Evolutionary conservation across 1,140 invertebrate species (phyloP), one percentile per base, ranked within the genome.

Genomic region (Potamilus streckersoni): DNA sequence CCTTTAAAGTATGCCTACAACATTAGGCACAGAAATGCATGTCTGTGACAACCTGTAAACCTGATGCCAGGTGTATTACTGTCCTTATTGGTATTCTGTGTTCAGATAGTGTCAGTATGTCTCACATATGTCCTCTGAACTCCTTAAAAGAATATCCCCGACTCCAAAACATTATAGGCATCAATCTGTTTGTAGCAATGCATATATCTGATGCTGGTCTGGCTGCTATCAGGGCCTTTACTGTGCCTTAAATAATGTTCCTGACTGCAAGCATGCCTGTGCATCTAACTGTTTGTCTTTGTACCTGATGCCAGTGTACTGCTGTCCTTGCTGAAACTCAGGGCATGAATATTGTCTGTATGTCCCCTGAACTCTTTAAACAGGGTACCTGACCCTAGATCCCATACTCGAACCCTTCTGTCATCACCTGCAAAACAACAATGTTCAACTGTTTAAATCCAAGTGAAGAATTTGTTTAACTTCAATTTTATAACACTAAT

Each of bases 261-360:
- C 93, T 69, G 92, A 90, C 8, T 92, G 90, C 71, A 95, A 87
- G 86, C 94, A 94, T 94, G 95, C 71, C 95, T 91, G 73, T 91
- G 90, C 63, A 95, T 91, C 60, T 87, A 86, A 79, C 92, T 90
- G 84, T 94, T 93, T 38, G 38, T 38, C 38, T 38, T 4, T 38
- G 38, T 73, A 77, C 75, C 75, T 78, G 93, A 93, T 56, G 92
- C 92, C 56, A 95, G 88, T 78, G 92, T 89, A 69, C 92, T 91
- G 71, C 92, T 92, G 82, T 92, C 92, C n/a, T 85, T 86, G 85
- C 92, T 93, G 92, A 93, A 94, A 65, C 91, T 87, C 63, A 94
- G 86, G 79, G 92, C 89, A 82, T 92, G 91, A 6, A 94, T 87
- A n/a, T 91, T 92, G 74, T 92, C 91, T 19, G 91, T 89, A 80